Evolutionary conservation across 1,140 invertebrate genomes (phyloP), one percentile per base, ranked within the genome.

Genomic region (Neodiprion pinetum): DNA sequence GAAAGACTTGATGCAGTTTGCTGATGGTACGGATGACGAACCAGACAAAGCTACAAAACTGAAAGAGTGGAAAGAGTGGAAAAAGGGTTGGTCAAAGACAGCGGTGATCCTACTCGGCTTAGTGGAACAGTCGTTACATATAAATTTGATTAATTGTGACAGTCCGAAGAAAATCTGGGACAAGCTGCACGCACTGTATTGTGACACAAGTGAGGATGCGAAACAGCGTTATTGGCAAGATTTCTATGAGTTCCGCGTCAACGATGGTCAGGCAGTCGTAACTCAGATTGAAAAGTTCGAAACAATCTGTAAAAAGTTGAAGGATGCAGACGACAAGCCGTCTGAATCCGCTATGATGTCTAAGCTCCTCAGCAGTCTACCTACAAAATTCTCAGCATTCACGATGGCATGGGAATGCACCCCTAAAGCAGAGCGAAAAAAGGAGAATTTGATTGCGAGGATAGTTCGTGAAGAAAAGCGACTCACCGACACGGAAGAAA

Each of bases 251-350:
- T 72, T 72, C 10, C 61, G 61, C 50, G 61, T 72, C 50, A 40
- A 65, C 21, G 71, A 61, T 72, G 71, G 71, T 61, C 50, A 72
- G 50, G 47, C 71, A 3, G 47, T 72, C 66, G 71, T 65, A 14
- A 72, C 23, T 61, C 71, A 72, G 47, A 72, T 72, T 21, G 47
- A 40, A 40, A 53, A 61, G 47, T 65, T 72, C 10, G 71, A 61
- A 65, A 72, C 53, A 65, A 72, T 72, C 53, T 73, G 68, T n/a
- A 74, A 53, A 50, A 76, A 74, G 47, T 71, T 76, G 9, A 10
- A 4, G n/a, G 61, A 74, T 76, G 40, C 48, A 7, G 53, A 50
- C 9, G 61, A 71, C 8, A 40, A 72, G 0, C 72, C 47, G 71
- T 72, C 12, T 12, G 50, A 72, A 23, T 72, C 71, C 12, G 71